A percentile compares a stretch with the other conserved stretches of the same genome.
Conservation (phyloP, 2,113 vertebrate genomes). For the Chrysemys picta region DNA sequence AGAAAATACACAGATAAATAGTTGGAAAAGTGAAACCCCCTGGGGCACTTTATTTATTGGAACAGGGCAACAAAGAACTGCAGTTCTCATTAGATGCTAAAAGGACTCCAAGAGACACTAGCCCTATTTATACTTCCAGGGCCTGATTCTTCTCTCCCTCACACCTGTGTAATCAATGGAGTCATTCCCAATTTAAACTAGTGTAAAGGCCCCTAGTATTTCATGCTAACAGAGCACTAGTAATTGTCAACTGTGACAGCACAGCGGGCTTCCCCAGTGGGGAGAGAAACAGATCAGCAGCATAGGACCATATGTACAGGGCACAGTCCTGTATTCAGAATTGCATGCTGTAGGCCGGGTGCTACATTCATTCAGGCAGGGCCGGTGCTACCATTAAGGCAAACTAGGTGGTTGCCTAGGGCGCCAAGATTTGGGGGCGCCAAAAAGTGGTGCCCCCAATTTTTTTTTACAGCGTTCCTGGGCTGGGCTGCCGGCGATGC, state of each 20-base stretch:
- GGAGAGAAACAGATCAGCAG: not conserved
- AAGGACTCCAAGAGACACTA: not conserved
- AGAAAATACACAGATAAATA: not conserved
- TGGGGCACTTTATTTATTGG: not conserved
- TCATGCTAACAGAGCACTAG: no score
- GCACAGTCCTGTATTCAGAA: no score
- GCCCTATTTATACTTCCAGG: rapidly evolving
- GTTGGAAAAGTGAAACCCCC: not conserved
- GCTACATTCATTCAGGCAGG: no score
- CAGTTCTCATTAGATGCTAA: not conserved
- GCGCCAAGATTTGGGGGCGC: no score
- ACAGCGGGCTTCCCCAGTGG: not conserved
- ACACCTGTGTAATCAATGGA: no score
- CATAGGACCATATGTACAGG: no score
- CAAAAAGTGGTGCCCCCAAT: no score
- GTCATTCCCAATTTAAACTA: not conserved
- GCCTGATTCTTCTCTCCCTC: not conserved
- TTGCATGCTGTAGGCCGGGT: no score
- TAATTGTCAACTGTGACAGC: not conserved
- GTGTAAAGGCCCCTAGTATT: rapidly evolving
- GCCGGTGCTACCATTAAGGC: no score
- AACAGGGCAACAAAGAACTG: rapidly evolving
- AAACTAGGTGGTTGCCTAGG: no score
- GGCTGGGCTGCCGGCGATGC: no score
- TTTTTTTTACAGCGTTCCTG: no score